Conservation (phyloP, 1,140 invertebrate genomes). For the Sipha flava region DNA sequence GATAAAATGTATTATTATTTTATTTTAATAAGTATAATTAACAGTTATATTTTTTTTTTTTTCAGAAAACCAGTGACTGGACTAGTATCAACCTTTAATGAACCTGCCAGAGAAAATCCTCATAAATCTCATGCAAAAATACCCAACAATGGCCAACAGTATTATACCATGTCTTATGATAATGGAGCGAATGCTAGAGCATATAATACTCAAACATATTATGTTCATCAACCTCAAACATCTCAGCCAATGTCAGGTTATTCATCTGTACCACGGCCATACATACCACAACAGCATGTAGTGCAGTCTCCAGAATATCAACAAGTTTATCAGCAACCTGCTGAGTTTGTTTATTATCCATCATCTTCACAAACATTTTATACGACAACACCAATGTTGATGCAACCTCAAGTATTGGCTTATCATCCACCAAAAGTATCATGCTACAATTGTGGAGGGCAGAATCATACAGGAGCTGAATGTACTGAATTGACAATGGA, state of each 20-base stretch:
- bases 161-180: constrained; percentile 7
- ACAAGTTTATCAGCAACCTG: constrained; percentile 8
- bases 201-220: constrained; percentile 19
- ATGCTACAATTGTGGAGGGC: constrained; percentile 60
- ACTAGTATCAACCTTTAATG: not conserved
- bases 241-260: constrained; percentile 34
- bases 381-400: not conserved
- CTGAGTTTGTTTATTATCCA: constrained; percentile 15
- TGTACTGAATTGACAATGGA: constrained; percentile 82
- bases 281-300: constrained; percentile 39
- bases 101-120: not conserved
- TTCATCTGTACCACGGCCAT: constrained; percentile 33
- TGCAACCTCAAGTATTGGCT: constrained; percentile 9
- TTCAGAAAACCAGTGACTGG: not conserved
- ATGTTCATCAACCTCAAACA: constrained; percentile 37
- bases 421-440: constrained; percentile 41
- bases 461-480: constrained; percentile 66
- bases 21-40: too few species aligned
- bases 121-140: not conserved
- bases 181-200: not conserved
- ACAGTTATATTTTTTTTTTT: not conserved
- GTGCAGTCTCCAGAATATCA: constrained; percentile 33
- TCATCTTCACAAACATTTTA: constrained; percentile 26
- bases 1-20: too few species aligned
- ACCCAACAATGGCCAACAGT: constrained; percentile 1